phyloP scores from a whole-genome alignment of 1,140 invertebrate species.

The Pomacea maculata region DNA sequence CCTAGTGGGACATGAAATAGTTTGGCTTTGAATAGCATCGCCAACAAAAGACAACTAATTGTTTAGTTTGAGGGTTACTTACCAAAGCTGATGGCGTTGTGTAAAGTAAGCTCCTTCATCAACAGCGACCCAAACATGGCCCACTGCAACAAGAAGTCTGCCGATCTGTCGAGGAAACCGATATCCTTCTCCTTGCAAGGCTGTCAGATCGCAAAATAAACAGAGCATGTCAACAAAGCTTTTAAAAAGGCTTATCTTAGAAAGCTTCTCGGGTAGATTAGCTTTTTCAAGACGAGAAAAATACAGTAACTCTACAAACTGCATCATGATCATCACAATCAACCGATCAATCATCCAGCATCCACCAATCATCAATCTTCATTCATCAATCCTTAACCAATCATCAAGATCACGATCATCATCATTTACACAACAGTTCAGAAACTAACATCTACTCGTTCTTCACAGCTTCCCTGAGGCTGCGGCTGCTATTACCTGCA shows the following conservation, averaged over 20 bases:
- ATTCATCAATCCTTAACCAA: too few relatives aligned
- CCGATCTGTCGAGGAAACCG: slow-evolving; percentile 57
- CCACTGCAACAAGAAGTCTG: slow-evolving; percentile 68
- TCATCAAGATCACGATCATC: too few relatives aligned
- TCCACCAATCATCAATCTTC: too few relatives aligned
- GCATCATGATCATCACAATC: too few relatives aligned
- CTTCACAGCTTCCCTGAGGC: too few relatives aligned
- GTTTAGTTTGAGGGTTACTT: slow-evolving; percentile 23
- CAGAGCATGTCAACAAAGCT: neutral
- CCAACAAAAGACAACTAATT: too few relatives aligned
- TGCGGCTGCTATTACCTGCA: slow-evolving; percentile 51
- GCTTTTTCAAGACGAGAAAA: neutral
- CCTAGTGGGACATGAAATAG: too few relatives aligned
- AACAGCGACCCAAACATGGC: slow-evolving; percentile 66
- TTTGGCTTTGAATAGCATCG: too few relatives aligned
- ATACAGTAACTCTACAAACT: too few relatives aligned
- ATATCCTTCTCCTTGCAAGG: slow-evolving; percentile 47
- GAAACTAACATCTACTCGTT: too few relatives aligned
- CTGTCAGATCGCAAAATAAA: slow-evolving; percentile 37
- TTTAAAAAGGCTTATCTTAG: neutral
- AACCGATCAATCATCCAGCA: too few relatives aligned
- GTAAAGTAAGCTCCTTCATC: slow-evolving; percentile 68
- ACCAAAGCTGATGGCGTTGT: slow-evolving; percentile 69
- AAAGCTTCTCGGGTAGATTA: neutral
- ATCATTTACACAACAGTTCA: too few relatives aligned